A percentile compares a stretch with the other conserved stretches of the same genome.
These are phyloP conservation scores for Gyps fulvus DNA, from an alignment of 2,113 vertebrate genomes.

Conservation along the genomic window DNA sequence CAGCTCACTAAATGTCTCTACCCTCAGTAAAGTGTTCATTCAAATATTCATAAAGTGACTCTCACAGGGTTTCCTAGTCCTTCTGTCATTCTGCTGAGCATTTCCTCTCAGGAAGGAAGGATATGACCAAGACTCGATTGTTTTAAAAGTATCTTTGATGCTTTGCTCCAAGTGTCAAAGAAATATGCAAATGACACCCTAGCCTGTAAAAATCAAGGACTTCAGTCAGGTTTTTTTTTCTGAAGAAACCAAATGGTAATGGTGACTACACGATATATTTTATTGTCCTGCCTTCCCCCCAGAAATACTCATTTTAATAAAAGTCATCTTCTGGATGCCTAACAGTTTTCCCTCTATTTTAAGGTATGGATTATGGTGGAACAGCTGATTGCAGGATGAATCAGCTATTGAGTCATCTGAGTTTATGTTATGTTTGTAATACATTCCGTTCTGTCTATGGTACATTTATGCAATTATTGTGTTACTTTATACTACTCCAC, in stretches of 20 bases:
- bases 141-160: not conserved
- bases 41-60: not conserved
- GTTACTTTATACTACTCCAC: not conserved
- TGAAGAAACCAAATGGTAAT: not conserved
- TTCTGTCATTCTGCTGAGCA: not conserved
- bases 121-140: not conserved
- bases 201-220: not conserved
- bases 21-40: not conserved
- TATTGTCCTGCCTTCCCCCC: not conserved
- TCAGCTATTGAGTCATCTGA: not conserved
- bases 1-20: not conserved
- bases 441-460: not conserved
- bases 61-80: not conserved
- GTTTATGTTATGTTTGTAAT: not conserved
- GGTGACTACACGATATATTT: not conserved
- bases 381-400: not conserved
- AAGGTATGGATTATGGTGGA: not conserved
- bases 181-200: not conserved
- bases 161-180: not conserved
- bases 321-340: not conserved
- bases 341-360: not conserved
- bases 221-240: not conserved
- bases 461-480: not conserved
- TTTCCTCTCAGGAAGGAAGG: not conserved
- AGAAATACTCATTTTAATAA: not conserved